A percentile compares a stretch with the other conserved stretches of the same genome.
These are phyloP conservation scores for Eudyptes chrysolophus DNA, from an alignment of 2,113 vertebrate species.

Conservation along the genomic window DNA sequence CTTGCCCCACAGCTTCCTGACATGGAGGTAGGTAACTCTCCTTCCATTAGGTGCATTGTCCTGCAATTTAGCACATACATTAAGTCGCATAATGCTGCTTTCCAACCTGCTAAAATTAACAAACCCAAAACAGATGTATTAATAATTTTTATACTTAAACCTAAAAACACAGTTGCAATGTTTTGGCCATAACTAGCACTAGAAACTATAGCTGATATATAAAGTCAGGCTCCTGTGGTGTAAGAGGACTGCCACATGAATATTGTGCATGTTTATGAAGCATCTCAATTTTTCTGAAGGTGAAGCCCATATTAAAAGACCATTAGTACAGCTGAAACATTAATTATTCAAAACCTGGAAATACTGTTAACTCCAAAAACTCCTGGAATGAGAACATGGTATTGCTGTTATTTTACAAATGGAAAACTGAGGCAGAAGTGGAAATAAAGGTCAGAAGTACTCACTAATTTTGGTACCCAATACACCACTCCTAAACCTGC, in stretches of 20 bases:
- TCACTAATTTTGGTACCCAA: neutral
- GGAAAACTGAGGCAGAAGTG: neutral
- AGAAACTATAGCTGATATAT: neutral
- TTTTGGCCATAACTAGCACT: neutral
- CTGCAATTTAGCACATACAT: slow-evolving; percentile 68
- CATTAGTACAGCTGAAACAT: neutral
- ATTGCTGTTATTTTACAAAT: neutral
- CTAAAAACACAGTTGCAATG: neutral
- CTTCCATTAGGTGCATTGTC: slow-evolving; percentile 86
- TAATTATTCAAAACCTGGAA: neutral
- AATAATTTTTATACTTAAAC: neutral
- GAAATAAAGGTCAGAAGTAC: neutral
- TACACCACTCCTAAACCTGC: neutral
- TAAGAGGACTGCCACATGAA: neutral
- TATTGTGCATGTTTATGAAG: neutral
- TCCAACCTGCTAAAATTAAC: neutral
- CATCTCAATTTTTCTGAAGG: neutral
- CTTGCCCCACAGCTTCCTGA: slow-evolving; percentile 90
- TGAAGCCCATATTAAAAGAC: neutral
- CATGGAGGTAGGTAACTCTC: slow-evolving; percentile 88
- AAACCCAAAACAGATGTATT: neutral
- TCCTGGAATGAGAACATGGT: neutral
- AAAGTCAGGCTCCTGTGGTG: neutral
- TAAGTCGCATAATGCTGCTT: neutral
- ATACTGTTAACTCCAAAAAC: neutral